Conservation (phyloP, 2,797 vertebrate species). For the Pantherophis vulpinus region DNA sequence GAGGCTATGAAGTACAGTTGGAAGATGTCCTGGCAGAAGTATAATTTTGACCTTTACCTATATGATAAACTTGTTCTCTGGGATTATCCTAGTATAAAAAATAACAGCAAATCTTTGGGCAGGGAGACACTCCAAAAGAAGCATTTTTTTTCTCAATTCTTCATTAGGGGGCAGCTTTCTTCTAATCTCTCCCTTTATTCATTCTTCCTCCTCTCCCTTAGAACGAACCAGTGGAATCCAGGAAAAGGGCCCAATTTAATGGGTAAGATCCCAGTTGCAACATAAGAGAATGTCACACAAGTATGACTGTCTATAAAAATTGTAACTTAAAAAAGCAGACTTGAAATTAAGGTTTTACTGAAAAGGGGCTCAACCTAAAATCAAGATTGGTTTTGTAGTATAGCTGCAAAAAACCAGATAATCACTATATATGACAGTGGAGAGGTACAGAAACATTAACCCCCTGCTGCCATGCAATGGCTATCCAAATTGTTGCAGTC, state of each 20-base stretch:
- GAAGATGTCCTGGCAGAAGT: background rate
- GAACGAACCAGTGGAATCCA: background rate
- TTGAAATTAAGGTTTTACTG: background rate
- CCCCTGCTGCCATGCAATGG: background rate
- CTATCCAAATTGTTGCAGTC: background rate
- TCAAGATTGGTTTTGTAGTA: background rate
- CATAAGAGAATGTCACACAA: background rate
- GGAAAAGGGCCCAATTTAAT: background rate
- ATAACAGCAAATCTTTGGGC: background rate
- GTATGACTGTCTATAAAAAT: background rate
- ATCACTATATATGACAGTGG: background rate
- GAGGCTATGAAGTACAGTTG: background rate
- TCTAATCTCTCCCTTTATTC: background rate
- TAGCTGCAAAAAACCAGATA: background rate
- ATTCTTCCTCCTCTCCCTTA: background rate
- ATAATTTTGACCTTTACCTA: background rate
- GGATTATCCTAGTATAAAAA: background rate
- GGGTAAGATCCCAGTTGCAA: background rate
- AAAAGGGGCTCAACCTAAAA: background rate
- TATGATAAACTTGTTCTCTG: background rate
- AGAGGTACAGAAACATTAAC: background rate
- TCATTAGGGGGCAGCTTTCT: background rate
- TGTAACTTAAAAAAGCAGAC: background rate
- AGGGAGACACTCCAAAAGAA: background rate
- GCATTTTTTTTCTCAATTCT: background rate